Conservation (phyloP, 2,888 invertebrate genomes). For the Drosophila multiciliata region DNA sequence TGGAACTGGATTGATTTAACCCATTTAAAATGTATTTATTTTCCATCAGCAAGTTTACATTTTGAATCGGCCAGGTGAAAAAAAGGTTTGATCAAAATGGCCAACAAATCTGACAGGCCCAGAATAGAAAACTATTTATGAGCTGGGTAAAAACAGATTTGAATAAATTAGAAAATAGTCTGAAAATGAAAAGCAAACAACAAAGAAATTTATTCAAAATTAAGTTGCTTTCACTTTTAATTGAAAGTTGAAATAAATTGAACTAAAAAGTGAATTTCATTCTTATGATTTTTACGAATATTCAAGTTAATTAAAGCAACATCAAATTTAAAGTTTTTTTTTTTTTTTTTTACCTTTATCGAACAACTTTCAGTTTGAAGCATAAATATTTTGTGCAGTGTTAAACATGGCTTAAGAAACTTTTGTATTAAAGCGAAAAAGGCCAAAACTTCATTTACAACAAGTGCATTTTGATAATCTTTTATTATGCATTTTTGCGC, state of each 20-base stretch:
- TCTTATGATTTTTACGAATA: background rate
- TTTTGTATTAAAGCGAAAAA: conserved; percentile 1
- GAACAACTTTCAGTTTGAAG: background rate
- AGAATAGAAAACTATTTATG: conserved; percentile 48
- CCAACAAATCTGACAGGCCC: conserved; percentile 15
- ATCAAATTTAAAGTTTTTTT: background rate
- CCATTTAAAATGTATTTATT: conserved; percentile 20
- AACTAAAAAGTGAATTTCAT: background rate
- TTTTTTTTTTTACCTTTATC: background rate
- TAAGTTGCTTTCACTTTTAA: background rate
- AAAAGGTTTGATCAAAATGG: background rate
- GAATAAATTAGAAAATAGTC: background rate
- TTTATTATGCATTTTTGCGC: conserved; percentile 39
- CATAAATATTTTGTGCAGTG: conserved; percentile 4
- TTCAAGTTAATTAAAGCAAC: background rate
- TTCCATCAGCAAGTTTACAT: conserved; percentile 9
- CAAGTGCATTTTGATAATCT: conserved; percentile 57
- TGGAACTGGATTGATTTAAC: conserved; percentile 3
- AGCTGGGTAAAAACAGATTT: conserved; percentile 3
- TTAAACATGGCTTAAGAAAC: conserved; percentile 9
- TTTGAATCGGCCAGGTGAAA: conserved; percentile 8
- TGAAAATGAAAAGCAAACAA: background rate
- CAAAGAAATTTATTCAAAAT: background rate
- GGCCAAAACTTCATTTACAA: conserved; percentile 32
- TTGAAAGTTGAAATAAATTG: background rate